phyloP scores from a whole-genome alignment of 2,797 vertebrate species.

The Momotus momota region DNA sequence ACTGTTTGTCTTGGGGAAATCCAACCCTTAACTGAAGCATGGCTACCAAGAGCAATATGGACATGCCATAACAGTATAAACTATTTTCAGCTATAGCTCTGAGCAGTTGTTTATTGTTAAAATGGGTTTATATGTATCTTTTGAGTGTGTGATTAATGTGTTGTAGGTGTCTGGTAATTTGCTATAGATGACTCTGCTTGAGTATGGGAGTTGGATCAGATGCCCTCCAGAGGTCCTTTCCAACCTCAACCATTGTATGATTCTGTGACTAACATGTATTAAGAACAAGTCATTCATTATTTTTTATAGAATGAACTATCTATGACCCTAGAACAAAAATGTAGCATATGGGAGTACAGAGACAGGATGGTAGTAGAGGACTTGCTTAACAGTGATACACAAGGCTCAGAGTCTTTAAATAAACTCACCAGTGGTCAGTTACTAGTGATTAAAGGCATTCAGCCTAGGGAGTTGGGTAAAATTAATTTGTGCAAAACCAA shows the following conservation, averaged over 20 bases:
- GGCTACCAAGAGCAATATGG: not conserved
- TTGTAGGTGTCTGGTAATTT: not conserved
- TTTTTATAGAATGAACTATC: not conserved
- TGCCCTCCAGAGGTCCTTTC: not conserved
- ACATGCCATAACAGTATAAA: not conserved
- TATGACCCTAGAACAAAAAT: not conserved
- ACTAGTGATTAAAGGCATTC: not conserved
- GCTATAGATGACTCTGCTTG: not conserved
- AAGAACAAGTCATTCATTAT: not conserved
- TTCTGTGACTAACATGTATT: not conserved
- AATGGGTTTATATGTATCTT: not conserved
- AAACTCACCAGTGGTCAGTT: not conserved
- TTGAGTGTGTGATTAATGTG: not conserved
- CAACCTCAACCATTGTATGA: not conserved
- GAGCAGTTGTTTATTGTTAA: not conserved
- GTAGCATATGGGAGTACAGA: not conserved
- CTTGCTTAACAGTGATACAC: not conserved
- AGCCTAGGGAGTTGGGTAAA: not conserved
- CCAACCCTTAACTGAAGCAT: not conserved
- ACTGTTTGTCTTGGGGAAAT: not conserved
- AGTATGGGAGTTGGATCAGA: fast-evolving
- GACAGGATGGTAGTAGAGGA: not conserved
- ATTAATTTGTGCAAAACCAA: not conserved
- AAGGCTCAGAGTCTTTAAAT: not conserved
- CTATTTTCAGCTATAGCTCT: not conserved